phyloP scores from a whole-genome alignment of 1,140 invertebrate species.

The Drosophila leontia region DNA sequence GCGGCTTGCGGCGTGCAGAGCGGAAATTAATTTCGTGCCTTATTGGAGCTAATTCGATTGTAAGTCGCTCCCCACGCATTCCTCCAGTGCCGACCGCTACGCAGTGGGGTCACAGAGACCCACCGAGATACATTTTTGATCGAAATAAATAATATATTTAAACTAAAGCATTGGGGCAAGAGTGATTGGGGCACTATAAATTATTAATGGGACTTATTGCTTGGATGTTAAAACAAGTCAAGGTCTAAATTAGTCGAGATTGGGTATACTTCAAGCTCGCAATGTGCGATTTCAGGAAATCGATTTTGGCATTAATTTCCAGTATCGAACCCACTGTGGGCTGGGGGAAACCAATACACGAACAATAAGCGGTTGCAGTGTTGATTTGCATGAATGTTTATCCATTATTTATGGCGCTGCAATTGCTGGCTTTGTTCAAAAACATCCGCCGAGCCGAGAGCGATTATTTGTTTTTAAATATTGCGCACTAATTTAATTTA shows the following conservation, averaged over 20 bases:
- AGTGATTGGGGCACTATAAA: background rate
- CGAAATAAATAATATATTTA: background rate
- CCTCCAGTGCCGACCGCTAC: constrained; percentile 23
- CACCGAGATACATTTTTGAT: background rate
- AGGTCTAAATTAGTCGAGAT: background rate
- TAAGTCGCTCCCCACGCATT: constrained; percentile 23
- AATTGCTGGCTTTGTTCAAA: constrained; percentile 37
- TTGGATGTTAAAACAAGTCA: no score
- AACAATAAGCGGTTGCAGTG: constrained; percentile 38
- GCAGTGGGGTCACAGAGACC: constrained; percentile 1
- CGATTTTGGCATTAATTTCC: no score
- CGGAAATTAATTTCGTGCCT: constrained; percentile 79
- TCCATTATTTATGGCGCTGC: constrained; percentile 49
- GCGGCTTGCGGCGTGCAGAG: constrained; percentile 56
- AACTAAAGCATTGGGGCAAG: background rate
- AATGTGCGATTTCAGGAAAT: background rate
- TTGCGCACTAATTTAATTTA: constrained; percentile 65
- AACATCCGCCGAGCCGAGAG: constrained; percentile 24
- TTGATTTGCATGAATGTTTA: constrained; percentile 48
- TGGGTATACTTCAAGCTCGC: background rate
- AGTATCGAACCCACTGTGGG: background rate
- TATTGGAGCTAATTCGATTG: constrained; percentile 82
- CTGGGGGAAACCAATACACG: constrained; percentile 2
- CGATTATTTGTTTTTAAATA: constrained; percentile 65
- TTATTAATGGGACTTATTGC: background rate